Percentiles rank a stretch among this genome's conserved stretches.
Conservation (phyloP, 2,113 vertebrate species). For the Coryphaenoides rupestris region DNA sequence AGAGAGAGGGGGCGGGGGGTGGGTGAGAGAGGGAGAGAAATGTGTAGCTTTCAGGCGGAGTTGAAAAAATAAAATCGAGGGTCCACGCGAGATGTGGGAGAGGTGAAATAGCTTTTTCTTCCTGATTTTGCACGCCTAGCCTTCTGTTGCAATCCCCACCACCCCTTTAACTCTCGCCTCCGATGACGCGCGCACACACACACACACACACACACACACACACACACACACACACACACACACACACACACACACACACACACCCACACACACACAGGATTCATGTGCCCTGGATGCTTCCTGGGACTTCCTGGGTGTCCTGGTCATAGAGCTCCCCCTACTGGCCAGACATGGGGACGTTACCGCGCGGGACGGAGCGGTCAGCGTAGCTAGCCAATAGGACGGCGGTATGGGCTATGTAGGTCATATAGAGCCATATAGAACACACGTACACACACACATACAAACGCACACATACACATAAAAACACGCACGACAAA, state of each 20-base stretch:
- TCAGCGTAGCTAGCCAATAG: conserved; percentile 53
- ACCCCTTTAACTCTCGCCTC: conserved; percentile 68
- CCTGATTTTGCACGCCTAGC: conserved; percentile 76
- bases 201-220: conserved; percentile 37
- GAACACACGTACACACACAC: neutral
- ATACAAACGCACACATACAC: neutral
- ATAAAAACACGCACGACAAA: neutral
- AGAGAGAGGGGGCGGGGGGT: conserved; percentile 41
- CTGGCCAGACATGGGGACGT: conserved; percentile 74
- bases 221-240: neutral
- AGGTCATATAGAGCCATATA: conserved; percentile 57
- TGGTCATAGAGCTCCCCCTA: conserved; percentile 97
- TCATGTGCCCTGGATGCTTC: conserved; percentile 43
- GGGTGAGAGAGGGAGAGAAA: conserved; percentile 58
- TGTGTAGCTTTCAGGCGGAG: conserved; percentile 63
- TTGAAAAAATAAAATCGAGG: conserved; percentile 63
- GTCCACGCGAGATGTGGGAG: conserved; percentile 68
- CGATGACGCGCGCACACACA: conserved; percentile 58
- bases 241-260: conserved; percentile 25
- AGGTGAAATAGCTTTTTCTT: conserved; percentile 84
- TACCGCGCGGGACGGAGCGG: conserved; percentile 57
- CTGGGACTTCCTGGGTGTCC: conserved; percentile 34
- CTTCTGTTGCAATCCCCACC: conserved; percentile 64
- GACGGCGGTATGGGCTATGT: conserved; percentile 47
- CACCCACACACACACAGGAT: conserved; percentile 35